Conservation (phyloP, 1,140 invertebrate species). For the Eueides isabella region DNA sequence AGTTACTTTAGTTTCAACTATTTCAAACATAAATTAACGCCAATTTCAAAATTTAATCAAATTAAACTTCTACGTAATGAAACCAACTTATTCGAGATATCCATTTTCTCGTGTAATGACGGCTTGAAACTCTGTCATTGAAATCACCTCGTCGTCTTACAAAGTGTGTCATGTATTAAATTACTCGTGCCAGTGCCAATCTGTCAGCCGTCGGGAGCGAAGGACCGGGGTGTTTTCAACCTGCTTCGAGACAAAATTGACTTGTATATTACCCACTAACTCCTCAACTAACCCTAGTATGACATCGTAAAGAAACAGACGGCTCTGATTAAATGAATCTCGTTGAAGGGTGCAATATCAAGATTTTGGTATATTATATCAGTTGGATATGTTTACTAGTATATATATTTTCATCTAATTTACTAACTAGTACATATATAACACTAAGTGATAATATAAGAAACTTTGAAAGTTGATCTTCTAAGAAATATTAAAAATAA, state of each 20-base stretch:
- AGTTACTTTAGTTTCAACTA: no score
- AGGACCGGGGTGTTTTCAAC: background rate
- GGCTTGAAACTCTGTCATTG: slow-evolving; percentile 16
- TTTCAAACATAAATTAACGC: no score
- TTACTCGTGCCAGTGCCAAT: slow-evolving; percentile 17
- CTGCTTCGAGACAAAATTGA: slow-evolving; percentile 13
- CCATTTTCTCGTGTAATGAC: background rate
- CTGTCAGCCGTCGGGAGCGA: slow-evolving; percentile 9
- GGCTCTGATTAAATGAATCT: slow-evolving; percentile 16
- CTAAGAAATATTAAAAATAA: no score
- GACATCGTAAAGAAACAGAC: background rate
- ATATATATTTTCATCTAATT: no score
- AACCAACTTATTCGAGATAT: background rate
- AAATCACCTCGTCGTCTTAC: slow-evolving; percentile 1
- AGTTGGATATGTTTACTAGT: no score
- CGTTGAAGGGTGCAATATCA: background rate
- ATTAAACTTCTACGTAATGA: background rate
- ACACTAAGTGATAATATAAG: no score
- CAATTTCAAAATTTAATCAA: background rate
- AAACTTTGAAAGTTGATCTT: no score
- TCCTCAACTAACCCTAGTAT: slow-evolving; percentile 11
- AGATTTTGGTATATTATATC: background rate
- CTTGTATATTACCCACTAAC: slow-evolving; percentile 14
- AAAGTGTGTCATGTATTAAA: slow-evolving; percentile 22
- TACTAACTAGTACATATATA: no score